Evolutionary conservation across 2,797 vertebrate genomes (phyloP).

Genomic region (Pangasius mekongensis): DNA sequence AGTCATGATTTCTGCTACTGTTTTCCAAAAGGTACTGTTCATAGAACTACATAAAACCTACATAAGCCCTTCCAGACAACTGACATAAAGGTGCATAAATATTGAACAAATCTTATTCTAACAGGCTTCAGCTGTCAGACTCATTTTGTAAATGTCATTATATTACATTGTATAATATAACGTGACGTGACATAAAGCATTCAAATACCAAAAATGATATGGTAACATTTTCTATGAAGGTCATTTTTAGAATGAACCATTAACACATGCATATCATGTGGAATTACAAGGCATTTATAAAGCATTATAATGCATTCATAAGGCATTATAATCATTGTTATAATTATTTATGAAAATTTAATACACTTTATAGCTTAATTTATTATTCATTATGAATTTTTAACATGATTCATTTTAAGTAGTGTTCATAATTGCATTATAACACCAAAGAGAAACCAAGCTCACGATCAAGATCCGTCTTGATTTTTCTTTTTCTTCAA

Average conservation of each 20-base stretch:
- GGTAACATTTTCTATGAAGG: background rate
- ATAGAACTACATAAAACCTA: conserved; percentile 1
- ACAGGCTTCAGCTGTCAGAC: background rate
- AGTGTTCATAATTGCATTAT: background rate
- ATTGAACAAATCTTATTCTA: background rate
- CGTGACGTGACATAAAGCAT: background rate
- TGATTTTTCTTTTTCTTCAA: background rate
- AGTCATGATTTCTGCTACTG: background rate
- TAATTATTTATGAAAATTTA: background rate
- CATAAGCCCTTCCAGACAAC: background rate
- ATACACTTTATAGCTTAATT: background rate
- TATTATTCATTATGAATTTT: background rate
- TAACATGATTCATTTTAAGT: background rate
- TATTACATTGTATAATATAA: background rate
- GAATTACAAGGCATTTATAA: no score
- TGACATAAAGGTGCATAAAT: background rate
- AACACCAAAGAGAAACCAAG: background rate
- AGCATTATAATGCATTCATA: background rate
- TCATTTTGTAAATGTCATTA: background rate
- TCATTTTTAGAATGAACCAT: background rate
- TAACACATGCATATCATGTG: background rate
- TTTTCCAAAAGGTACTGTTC: background rate
- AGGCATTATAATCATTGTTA: background rate
- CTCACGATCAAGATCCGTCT: background rate
- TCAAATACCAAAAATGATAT: background rate